Conservation (phyloP, 1,140 invertebrate species). For the Limonius californicus region DNA sequence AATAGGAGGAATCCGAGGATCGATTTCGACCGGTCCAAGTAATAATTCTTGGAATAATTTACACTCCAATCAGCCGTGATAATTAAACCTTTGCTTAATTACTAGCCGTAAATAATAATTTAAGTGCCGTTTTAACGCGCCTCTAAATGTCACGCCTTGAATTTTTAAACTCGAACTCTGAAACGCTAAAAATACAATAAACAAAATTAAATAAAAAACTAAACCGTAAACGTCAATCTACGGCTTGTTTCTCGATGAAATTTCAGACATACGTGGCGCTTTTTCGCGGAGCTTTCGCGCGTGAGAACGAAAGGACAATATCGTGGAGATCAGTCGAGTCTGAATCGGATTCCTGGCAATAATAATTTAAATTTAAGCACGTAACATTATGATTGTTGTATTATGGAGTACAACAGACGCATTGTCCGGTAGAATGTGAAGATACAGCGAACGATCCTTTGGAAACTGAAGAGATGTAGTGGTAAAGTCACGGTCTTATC, state of each 20-base stretch:
- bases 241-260: slow-evolving; percentile 13
- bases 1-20: not conserved
- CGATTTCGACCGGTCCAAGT: not conserved
- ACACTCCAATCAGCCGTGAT: slow-evolving; percentile 36
- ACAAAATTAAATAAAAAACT: slow-evolving; percentile 34
- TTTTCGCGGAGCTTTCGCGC: not conserved
- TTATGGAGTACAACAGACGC: slow-evolving; percentile 27
- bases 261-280: slow-evolving; percentile 21
- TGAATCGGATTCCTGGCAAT: slow-evolving; percentile 20
- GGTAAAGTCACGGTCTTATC: slow-evolving; percentile 21
- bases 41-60: slow-evolving; percentile 12
- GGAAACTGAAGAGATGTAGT: not conserved
- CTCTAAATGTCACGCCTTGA: slow-evolving; percentile 42
- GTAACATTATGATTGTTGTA: slow-evolving; percentile 37
- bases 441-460: not conserved
- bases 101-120: slow-evolving; percentile 43
- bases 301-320: not conserved
- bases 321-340: not conserved
- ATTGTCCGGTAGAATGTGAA: slow-evolving; percentile 12
- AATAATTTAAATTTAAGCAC: slow-evolving; percentile 38
- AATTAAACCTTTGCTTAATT: slow-evolving; percentile 43
- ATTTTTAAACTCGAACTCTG: slow-evolving; percentile 31
- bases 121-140: slow-evolving; percentile 44
- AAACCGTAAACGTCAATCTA: slow-evolving; percentile 37
- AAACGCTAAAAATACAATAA: slow-evolving; percentile 32